Evolutionary conservation across 2,113 vertebrate genomes (phyloP), one percentile per base, ranked within the genome.

Genomic region (Actenoides hombroni): DNA sequence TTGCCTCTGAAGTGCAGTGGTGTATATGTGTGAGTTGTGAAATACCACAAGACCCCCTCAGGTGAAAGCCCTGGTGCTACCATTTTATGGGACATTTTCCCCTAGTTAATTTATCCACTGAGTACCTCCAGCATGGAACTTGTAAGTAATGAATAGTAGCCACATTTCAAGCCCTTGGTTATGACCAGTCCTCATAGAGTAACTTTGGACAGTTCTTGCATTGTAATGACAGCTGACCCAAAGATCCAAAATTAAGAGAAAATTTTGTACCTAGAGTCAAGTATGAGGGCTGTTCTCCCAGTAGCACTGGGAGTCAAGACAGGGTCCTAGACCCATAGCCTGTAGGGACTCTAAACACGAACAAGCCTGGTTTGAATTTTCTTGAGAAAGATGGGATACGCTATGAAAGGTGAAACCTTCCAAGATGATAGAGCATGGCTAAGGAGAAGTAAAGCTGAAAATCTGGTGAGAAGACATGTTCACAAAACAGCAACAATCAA

Each of bases 271-370:
- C 12, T 56, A 17, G 5, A 9, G 21, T 48, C 31, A 54, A 37
- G 6, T 26, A 17, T 39, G 26, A 60, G 18, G 15, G 26, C 11
- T 75, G n/a, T 71, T 95, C 6, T 8, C 21, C 13, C 16, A 31
- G 4, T 4, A 77, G 17, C 42, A 42, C 28, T 42, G 37, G 31
- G 16, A 51, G 20, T 8, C 44, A 54, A 77, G 29, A 28, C 11
- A 24, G 11, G 2, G 7, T 71, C 33, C 53, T 61, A 61, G 28
- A 39, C n/a, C 44, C 0, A 0, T 0, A 29, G 9, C 2, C 40
- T 70, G 54, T 13, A 40, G 37, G 44, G 39, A 54, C 9, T 60
- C 29, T 19, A 28, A 46, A 33, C 8, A 60, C 15, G 17, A 85
- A 13, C 14, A 26, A 67, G 10, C 2, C 19, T 59, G 28, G 0